Evolutionary conservation across 2,888 invertebrate species (phyloP), one percentile per base, ranked within the genome.

Genomic region (Sphaerophoria rueppellii): DNA sequence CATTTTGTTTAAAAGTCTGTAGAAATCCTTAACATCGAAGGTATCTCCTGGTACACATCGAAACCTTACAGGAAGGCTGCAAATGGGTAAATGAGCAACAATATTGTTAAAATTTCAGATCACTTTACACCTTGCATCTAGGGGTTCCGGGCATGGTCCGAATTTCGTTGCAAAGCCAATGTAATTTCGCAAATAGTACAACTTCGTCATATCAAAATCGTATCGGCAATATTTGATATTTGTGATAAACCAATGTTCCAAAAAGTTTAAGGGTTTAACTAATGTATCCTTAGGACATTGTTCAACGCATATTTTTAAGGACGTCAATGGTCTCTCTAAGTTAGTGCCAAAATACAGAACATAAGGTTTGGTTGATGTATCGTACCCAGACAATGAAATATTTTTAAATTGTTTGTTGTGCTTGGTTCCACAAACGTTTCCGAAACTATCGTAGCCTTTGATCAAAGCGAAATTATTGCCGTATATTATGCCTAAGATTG

Each of bases 361-460:
- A 63, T 9, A 63, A 6, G 32, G 43, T 48, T 63, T 43, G 12
- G 24, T 6, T 24, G 43, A 43, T 11, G 63, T 63, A 11, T 63
- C 63, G 6, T n/a, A 32, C 9, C 63, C 63, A 4, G 63, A 63
- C 4, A 63, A 48, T 46, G 48, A 32, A 32, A 63, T 24, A 12
- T 61, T 43, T 6, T 24, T 34, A n/a, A 11, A 46, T 16, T 9
- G 32, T 34, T 61, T 61, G 6, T 61, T 61, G 32, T 61, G 5
- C 5, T 24, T 16, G 12, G 16, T 4, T n/a, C 61, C 61, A 24
- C 61, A 61, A 40, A 63, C 48, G 14, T 63, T 48, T n/a, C 63
- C 63, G 32, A 63, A 63, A 12, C 24, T 24, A 43, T 63, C 63
- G 34, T 63, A 63, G 9, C 63, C 55, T 43, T 63, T 63, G 52